Evolutionary conservation across 2,113 vertebrate genomes (phyloP), one percentile per base, ranked within the genome.

Genomic region (Oncorhynchus mykiss): DNA sequence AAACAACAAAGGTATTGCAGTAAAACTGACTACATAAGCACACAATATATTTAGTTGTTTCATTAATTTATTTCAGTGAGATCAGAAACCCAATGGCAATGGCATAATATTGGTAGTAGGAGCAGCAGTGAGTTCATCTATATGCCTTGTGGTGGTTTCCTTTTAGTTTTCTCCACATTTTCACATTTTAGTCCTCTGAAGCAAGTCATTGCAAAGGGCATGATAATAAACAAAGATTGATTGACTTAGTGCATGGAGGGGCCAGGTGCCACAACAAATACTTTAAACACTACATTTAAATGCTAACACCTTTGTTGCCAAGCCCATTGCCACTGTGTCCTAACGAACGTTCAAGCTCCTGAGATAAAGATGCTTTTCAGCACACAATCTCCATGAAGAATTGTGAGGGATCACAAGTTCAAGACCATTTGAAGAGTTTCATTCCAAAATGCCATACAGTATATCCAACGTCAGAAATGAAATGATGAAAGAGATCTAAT

Each of bases 231-330:
- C 78, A 75, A 64, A 82, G 84, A 87, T 80, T 84, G 84, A 87
- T 84, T 85, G 86, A 84, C 82, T 84, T 76, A 29, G 80, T 72
- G 60, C 54, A 54, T 66, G 25, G 75, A 78, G 81, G 82, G 79
- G 78, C 81, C 81, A 85, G 78, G 39, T 80, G 81, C 80, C 76
- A 64, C 65, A 67, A 79, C 71, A 77, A 77, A 82, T 84, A 78
- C 84, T 82, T 82, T 83, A 84, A 67, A 85, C 83, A 77, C 79
- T 45, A 78, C 82, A 87, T 85, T 87, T 87, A 87, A 87, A 87
- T 87, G 86, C 80, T 82, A 87, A 87, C 84, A 76, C 76, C 77
- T 70, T 68, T 72, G 68, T 73, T 67, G 64, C 72, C 69, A 71
- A 70, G 27, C 73, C 64, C 16, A 49, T 5, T 62, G 70, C 31